phyloP scores from a whole-genome alignment of 2,888 invertebrate genomes.

The Hymenopus coronatus region DNA sequence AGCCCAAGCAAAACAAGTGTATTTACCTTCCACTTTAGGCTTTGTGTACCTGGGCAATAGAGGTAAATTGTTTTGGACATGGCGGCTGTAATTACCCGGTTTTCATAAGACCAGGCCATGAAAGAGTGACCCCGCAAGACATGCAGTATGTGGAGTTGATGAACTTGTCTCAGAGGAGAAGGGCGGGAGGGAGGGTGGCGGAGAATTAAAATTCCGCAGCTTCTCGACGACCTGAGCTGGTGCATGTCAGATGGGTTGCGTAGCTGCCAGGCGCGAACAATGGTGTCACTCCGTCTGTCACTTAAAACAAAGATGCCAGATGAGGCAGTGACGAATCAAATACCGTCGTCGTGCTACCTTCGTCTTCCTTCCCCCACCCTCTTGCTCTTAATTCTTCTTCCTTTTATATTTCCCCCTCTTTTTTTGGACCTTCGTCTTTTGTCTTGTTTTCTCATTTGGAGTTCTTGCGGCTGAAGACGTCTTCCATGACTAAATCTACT shows the following conservation, averaged over 20 bases:
- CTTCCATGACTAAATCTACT: not conserved
- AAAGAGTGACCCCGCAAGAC: not conserved
- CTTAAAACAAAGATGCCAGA: slow-evolving; percentile 44
- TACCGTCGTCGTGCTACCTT: slow-evolving; percentile 29
- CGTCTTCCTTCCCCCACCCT: not conserved
- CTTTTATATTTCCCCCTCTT: not conserved
- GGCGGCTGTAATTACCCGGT: not conserved
- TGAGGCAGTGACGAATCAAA: slow-evolving; percentile 43
- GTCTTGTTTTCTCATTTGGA: slow-evolving; percentile 17
- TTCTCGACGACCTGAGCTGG: slow-evolving; percentile 27
- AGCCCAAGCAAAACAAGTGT: not conserved
- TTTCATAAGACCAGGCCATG: not conserved
- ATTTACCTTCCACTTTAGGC: not conserved
- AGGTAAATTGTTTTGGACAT: not conserved
- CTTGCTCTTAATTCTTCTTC: slow-evolving; percentile 1
- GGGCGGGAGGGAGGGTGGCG: slow-evolving; percentile 19
- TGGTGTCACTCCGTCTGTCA: slow-evolving; percentile 48
- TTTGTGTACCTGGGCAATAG: not conserved
- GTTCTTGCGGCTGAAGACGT: not conserved
- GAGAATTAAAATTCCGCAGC: slow-evolving; percentile 48
- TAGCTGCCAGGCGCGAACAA: slow-evolving; percentile 41
- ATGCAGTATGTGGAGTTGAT: not conserved
- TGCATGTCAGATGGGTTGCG: slow-evolving; percentile 9
- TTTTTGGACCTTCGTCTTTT: slow-evolving; percentile 10
- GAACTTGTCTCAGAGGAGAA: not conserved